phyloP scores from a whole-genome alignment of 37 sponge, comb jelly and placozoan genomes.

The Bolinopsis microptera region DNA sequence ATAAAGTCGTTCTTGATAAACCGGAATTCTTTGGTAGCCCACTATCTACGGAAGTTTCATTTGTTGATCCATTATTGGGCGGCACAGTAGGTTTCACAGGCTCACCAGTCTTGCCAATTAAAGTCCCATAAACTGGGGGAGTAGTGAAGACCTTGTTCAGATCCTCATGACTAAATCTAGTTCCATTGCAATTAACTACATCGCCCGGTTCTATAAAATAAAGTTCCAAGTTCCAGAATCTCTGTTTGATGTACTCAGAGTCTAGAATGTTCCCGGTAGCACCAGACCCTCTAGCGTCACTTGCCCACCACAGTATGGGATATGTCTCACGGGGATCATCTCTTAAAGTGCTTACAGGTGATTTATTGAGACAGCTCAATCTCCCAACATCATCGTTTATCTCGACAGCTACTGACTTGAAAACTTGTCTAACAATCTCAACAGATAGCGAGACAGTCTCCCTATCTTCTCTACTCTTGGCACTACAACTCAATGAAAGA shows the following conservation, averaged over 20 bases:
- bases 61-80: neutral
- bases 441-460: neutral
- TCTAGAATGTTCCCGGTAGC: neutral
- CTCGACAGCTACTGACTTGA: neutral
- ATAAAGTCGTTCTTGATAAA: neutral
- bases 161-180: neutral
- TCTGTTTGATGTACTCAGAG: neutral
- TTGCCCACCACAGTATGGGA: neutral
- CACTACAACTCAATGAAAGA: neutral
- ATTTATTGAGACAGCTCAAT: neutral
- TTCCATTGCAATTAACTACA: neutral
- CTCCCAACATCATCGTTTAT: neutral
- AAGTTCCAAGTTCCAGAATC: neutral
- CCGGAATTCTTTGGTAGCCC: neutral
- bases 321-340: neutral
- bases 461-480: neutral
- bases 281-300: neutral
- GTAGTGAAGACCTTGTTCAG: neutral
- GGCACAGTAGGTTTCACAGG: neutral
- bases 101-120: neutral
- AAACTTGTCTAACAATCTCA: neutral
- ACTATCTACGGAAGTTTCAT: neutral
- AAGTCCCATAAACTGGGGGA: neutral
- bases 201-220: neutral
- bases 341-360: neutral